These are phyloP conservation scores for Polylopha cassiicola DNA, from an alignment of 2,888 invertebrate species.

Conservation along the genomic window DNA sequence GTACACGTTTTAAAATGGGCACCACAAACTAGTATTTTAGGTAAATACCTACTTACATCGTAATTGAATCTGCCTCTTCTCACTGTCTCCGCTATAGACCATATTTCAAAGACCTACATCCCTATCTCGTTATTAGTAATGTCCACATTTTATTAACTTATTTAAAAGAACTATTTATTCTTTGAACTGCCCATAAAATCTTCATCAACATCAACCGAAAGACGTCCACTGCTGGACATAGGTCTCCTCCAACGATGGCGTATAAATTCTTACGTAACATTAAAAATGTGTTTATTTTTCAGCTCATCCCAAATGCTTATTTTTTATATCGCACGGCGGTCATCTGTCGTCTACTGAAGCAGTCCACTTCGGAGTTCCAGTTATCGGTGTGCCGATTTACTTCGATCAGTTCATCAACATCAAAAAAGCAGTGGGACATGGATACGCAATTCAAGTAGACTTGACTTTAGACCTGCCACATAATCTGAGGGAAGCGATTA, in stretches of 20 bases:
- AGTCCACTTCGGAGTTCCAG: slow-evolving; percentile 45
- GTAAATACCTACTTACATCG: slow-evolving; percentile 30
- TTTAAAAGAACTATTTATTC: too few species aligned
- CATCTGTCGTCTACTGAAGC: slow-evolving; percentile 45
- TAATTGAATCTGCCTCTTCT: slow-evolving; percentile 1
- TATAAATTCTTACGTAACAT: slow-evolving; percentile 11
- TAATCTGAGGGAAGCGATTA: slow-evolving; percentile 18
- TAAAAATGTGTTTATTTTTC: slow-evolving; percentile 22
- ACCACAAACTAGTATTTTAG: slow-evolving; percentile 55
- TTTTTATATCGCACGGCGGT: slow-evolving; percentile 49
- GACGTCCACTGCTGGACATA: too few species aligned
- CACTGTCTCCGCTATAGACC: neutral
- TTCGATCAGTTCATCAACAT: slow-evolving; percentile 22
- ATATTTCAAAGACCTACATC: neutral
- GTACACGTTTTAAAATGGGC: slow-evolving; percentile 56
- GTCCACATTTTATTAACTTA: too few species aligned
- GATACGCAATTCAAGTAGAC: slow-evolving; percentile 20
- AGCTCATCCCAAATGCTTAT: slow-evolving; percentile 44
- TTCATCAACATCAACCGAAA: slow-evolving; percentile 7
- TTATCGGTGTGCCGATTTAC: slow-evolving; percentile 44
- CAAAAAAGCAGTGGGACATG: slow-evolving; percentile 9
- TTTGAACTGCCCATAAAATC: neutral
- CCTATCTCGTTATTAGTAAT: slow-evolving; percentile 1
- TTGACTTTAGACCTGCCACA: slow-evolving; percentile 18
- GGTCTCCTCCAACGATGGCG: slow-evolving; percentile 9